Evolutionary conservation across 53 echinoderm and acorn worm species (phyloP).

Genomic region (Stichopus horrens): DNA sequence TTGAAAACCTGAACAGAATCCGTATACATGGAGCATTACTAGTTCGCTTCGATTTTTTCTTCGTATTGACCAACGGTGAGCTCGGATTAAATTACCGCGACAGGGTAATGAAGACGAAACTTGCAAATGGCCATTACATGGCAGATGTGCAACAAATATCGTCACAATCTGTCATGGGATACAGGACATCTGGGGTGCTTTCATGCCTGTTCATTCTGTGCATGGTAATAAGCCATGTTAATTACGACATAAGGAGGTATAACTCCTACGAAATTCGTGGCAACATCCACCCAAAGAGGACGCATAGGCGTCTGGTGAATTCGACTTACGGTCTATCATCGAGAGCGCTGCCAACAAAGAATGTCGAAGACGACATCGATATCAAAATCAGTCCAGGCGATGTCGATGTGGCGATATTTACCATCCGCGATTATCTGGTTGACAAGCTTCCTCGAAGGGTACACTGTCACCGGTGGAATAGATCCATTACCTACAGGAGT

Average conservation of each 20-base stretch:
- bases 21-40: no score
- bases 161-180: not conserved
- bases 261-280: not conserved
- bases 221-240: not conserved
- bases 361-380: not conserved
- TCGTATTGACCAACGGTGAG: no score
- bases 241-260: not conserved
- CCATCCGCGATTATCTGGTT: constrained; percentile 1
- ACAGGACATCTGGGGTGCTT: not conserved
- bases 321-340: not conserved
- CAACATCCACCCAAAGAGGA: not conserved
- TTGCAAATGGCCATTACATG: no score
- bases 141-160: no score
- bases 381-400: constrained; percentile 18
- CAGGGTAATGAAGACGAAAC: no score
- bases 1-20: no score
- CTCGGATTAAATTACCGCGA: no score
- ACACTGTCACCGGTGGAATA: constrained; percentile 4
- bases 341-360: not conserved
- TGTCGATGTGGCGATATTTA: constrained; percentile 29
- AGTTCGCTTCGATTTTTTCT: no score
- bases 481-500: constrained; percentile 16
- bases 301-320: not conserved
- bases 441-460: not conserved
- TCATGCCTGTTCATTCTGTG: not conserved